Evolutionary conservation across 2,113 vertebrate species (phyloP).

Genomic region (Pantherophis guttatus): DNA sequence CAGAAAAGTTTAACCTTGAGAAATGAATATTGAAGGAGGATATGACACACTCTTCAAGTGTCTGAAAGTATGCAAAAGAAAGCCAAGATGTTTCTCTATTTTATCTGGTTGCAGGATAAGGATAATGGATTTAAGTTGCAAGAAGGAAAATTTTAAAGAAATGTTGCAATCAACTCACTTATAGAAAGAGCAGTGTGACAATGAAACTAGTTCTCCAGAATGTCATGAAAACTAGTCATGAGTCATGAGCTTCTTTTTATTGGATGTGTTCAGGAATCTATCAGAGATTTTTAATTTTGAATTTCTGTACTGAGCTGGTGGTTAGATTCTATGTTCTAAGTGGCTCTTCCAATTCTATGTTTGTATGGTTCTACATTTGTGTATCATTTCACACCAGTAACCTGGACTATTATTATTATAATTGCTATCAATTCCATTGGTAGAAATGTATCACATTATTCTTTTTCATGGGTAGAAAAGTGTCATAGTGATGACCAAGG

Average conservation of each 20-base stretch:
- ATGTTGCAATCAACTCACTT: neutral
- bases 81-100: neutral
- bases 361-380: neutral
- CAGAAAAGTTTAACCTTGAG: neutral
- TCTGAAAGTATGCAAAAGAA: neutral
- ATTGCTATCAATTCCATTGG: neutral
- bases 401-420: neutral
- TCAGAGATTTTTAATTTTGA: neutral
- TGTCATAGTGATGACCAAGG: neutral
- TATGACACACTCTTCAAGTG: neutral
- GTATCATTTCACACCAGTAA: neutral
- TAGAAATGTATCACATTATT: neutral
- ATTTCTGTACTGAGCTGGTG: neutral
- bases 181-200: neutral
- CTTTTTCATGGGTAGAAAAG: neutral
- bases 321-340: neutral
- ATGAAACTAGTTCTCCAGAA: neutral
- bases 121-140: neutral
- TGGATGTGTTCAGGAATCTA: neutral
- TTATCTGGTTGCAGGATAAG: neutral
- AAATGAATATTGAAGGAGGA: neutral
- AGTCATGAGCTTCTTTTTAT: neutral
- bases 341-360: neutral
- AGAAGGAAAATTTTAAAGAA: neutral
- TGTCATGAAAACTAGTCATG: too few species aligned